These are phyloP conservation scores for Campoletis sonorensis DNA, from an alignment of 1,140 invertebrate species.

Conservation along the genomic window DNA sequence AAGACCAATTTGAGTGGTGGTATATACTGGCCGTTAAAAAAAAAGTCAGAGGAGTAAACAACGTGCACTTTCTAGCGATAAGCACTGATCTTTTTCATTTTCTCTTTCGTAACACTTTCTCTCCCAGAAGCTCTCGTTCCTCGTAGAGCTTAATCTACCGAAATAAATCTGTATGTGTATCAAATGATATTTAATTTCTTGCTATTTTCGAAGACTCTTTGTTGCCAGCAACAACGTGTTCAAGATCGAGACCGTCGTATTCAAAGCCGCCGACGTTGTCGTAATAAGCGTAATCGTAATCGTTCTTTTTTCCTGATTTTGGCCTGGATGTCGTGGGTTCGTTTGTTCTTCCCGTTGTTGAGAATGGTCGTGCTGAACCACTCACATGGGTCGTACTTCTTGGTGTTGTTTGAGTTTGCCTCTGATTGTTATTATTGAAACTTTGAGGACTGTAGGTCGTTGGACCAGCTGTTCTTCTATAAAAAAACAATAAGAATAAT, in stretches of 20 bases:
- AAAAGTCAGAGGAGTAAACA: background rate
- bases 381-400: conserved; percentile 65
- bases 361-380: conserved; percentile 67
- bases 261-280: conserved; percentile 71
- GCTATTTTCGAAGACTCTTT: conserved; percentile 73
- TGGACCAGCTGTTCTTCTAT: conserved; percentile 63
- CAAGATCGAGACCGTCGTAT: conserved; percentile 72
- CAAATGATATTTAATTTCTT: conserved; percentile 53
- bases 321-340: conserved; percentile 61
- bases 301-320: conserved; percentile 71
- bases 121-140: conserved; percentile 8
- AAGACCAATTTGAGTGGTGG: conserved; percentile 36
- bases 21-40: conserved; percentile 36
- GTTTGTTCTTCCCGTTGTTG: conserved; percentile 66
- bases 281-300: conserved; percentile 76
- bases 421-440: conserved; percentile 66
- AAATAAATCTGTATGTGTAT: background rate
- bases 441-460: conserved; percentile 70
- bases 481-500: conserved; percentile 25
- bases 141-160: background rate
- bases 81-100: conserved; percentile 5
- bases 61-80: background rate
- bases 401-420: conserved; percentile 57
- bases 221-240: conserved; percentile 67
- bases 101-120: background rate